phyloP scores from a whole-genome alignment of 2,797 vertebrate species.

The Rhinichthys osculus region DNA sequence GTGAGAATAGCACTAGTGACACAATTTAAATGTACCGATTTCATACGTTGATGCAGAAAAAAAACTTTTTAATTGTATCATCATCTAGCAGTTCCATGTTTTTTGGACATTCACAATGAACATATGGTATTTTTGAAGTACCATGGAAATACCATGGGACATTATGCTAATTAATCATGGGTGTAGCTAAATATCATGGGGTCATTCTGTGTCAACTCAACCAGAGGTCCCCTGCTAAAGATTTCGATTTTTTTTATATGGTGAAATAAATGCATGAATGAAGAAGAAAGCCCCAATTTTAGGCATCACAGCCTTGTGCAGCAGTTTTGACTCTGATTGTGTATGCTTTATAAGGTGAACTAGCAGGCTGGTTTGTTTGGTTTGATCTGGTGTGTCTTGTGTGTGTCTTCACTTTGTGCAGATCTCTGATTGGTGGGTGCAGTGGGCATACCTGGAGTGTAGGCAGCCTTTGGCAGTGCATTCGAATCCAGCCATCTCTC shows the following conservation, averaged over 20 bases:
- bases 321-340: background rate
- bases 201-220: too few relatives aligned
- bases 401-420: constrained; percentile 52
- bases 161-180: background rate
- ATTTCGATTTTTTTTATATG: too few relatives aligned
- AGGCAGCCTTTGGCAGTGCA: constrained; percentile 82
- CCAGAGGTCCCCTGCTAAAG: too few relatives aligned
- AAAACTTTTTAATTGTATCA: background rate
- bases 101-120: background rate
- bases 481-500: constrained; percentile 84
- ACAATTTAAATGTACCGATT: background rate
- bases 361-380: background rate
- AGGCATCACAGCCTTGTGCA: background rate
- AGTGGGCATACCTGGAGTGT: constrained; percentile 82
- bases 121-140: background rate
- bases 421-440: constrained; percentile 84
- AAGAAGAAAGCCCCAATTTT: background rate
- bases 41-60: background rate
- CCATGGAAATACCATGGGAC: too few relatives aligned
- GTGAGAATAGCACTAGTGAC: constrained; percentile 64
- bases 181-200: too few relatives aligned
- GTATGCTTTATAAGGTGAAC: background rate
- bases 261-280: too few relatives aligned
- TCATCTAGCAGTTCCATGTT: background rate
- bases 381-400: background rate